Base-by-base conservation (phyloP, 1,140 invertebrate genomes). In the Phortica variegata region DNA sequence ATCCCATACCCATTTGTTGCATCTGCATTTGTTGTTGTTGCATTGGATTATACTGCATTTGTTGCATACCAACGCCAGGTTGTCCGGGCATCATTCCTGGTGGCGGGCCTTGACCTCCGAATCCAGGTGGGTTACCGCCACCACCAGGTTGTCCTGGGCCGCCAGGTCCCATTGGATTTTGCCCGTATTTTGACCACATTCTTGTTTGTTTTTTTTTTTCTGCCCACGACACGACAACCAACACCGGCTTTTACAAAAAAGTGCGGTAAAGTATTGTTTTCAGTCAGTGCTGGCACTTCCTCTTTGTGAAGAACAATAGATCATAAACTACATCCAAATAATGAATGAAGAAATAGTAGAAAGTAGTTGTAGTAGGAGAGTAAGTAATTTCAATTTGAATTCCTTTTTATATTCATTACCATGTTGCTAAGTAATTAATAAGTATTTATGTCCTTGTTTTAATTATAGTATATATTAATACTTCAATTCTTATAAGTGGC, bases 61-160 rank as follows among this genome's bases (percentile, higher is more conserved):
- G 59, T 46, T 58, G 59, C 57, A 61, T 57, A 16, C 13, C 51
- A 6, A 44, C 50, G 10, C 57, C 17, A 7, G 17, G 54, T 21
- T 57, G 60, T 56, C 63, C 60, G 12, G 58, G 53, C 68, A 72
- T 65, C 68, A 72, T 72, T 33, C 68, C 68, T 3, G 59, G 26
- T 29, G 26, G 63, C 21, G 20, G 47, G 8, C 58, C 58, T 5
- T 66, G 61, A 36, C 57, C 54, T 18, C 52, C 52, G 19, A 49
- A 58, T 17, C 37, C 50, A 1, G 54, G 49, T n/a, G 55, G 65
- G 37, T 58, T 65, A 13, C 53, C 52, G n/a, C n/a, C n/a, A n/a
- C n/a, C 17, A n/a, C 34, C 29, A 13, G 15, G 17, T 36, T 18
- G 29, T n/a, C 16, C 40, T 2, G 20, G 19, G 5, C 26, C 37